Evolutionary conservation across 2,888 invertebrate genomes (phyloP).

Genomic region (Pasiphila rectangulata): DNA sequence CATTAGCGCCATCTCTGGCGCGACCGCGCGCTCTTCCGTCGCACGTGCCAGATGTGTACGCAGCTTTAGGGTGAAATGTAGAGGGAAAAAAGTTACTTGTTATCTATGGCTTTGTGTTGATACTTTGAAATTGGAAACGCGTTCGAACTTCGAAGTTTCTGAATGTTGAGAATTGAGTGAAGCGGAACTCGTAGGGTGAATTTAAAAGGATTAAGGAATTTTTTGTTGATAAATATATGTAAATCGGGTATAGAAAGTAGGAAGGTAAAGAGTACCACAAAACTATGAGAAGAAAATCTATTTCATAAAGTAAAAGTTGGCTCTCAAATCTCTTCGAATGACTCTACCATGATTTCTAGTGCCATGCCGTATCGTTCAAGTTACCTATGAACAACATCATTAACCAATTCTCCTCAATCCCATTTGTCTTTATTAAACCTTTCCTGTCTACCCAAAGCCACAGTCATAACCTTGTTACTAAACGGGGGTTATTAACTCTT

Average conservation of each 20-base stretch:
- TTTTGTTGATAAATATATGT: background rate
- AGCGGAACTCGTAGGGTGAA: background rate
- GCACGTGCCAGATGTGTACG: constrained; percentile 26
- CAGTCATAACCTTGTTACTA: constrained; percentile 25
- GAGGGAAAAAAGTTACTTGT: constrained; percentile 14
- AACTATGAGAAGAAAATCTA: no score
- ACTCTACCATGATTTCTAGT: no score
- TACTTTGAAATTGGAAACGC: constrained; percentile 16
- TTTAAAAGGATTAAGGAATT: background rate
- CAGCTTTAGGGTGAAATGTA: constrained; percentile 19
- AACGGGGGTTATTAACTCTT: constrained; percentile 28
- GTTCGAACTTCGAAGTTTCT: background rate
- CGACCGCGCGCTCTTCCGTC: constrained; percentile 20
- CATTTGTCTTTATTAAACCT: constrained; percentile 11
- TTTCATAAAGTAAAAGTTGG: no score
- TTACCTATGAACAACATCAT: background rate
- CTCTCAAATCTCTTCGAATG: background rate
- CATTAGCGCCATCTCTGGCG: constrained; percentile 25
- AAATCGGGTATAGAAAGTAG: no score
- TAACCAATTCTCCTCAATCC: constrained; percentile 8
- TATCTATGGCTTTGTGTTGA: constrained; percentile 14
- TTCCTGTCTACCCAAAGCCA: background rate
- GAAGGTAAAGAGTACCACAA: no score
- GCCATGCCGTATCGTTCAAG: no score
- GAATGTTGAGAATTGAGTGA: background rate